phyloP scores from a whole-genome alignment of 2,888 invertebrate species.

The Druceiella hillmani region DNA sequence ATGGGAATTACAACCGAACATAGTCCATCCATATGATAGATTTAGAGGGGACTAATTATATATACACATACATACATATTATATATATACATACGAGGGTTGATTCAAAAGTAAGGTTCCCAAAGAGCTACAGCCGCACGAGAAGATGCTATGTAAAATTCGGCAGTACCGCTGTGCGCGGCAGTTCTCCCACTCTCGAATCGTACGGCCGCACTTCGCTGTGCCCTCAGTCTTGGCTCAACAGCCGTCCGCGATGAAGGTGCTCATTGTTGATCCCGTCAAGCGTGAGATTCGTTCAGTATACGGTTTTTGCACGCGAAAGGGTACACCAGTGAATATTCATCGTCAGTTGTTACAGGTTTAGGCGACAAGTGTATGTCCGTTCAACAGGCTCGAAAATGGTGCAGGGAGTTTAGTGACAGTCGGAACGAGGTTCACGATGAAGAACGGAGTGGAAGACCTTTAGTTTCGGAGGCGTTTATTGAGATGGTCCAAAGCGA shows the following conservation, averaged over 20 bases:
- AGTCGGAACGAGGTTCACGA: background rate
- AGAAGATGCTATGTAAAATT: background rate
- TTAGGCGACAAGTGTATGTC: background rate
- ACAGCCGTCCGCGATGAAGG: background rate
- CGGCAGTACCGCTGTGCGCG: background rate
- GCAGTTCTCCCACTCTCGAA: too few species aligned
- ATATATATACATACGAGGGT: too few species aligned
- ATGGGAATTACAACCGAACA: too few species aligned
- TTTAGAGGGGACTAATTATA: too few species aligned
- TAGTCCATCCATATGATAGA: too few species aligned
- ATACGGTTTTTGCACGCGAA: background rate
- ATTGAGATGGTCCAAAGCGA: too few species aligned
- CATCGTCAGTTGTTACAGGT: background rate
- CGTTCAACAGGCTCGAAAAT: too few species aligned
- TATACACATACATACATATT: too few species aligned
- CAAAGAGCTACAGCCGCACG: too few species aligned
- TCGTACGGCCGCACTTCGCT: background rate
- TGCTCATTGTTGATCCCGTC: background rate
- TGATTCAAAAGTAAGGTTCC: background rate
- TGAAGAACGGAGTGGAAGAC: slow-evolving; percentile 1
- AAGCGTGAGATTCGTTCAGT: background rate
- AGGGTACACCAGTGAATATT: background rate
- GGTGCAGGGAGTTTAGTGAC: too few species aligned
- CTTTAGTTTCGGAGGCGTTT: too few species aligned
- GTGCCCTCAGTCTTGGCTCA: background rate